Evolutionary conservation across 2,113 vertebrate species (phyloP), one percentile per base, ranked within the genome.

Genomic region (Salminus brasiliensis): DNA sequence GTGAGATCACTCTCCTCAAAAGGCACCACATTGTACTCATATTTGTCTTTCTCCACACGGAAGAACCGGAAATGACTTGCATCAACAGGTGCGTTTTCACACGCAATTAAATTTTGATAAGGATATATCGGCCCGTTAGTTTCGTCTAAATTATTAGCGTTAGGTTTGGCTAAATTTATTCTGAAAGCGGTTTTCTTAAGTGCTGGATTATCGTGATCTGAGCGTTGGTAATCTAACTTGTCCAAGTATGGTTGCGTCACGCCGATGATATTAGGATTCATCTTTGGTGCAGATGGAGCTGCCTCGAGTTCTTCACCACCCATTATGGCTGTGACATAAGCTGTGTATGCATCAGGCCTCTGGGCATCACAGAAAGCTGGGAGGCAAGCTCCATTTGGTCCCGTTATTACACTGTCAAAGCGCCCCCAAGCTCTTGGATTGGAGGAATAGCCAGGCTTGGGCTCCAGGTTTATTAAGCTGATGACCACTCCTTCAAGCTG

Each of bases 371-470:
- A 99, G 88, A 99, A 99, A 21, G 98, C 96, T 0, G 98, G 98
- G 60, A 99, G 89, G 82, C 98, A 99, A 69, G 96, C 97, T 0
- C 98, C 98, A 0, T 97, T 98, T n/a, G 90, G 80, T 0, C 97
- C 97, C 0, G 97, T 98, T 84, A 99, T 93, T 1, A 94, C 95
- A n/a, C 97, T 99, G 91, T 99, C 98, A 52, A 99, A 99, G 29
- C 97, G 95, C 0, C 98, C 98, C 98, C 98, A 99, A 0, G 97
- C 96, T 53, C 95, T 93, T 0, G 98, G 98, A 75, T 99, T 99
- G 76, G 95, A 89, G 0, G 95, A 92, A 74, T 89, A 98, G 65
- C 97, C 97, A 0, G 96, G 94, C 41, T 92, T 93, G 0, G 98
- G 97, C 83, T 99, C 98, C 76, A 99, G 84, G 86, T 99, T 99